These are phyloP conservation scores for Zeus faber DNA, from an alignment of 2,113 vertebrate species.

Conservation along the genomic window DNA sequence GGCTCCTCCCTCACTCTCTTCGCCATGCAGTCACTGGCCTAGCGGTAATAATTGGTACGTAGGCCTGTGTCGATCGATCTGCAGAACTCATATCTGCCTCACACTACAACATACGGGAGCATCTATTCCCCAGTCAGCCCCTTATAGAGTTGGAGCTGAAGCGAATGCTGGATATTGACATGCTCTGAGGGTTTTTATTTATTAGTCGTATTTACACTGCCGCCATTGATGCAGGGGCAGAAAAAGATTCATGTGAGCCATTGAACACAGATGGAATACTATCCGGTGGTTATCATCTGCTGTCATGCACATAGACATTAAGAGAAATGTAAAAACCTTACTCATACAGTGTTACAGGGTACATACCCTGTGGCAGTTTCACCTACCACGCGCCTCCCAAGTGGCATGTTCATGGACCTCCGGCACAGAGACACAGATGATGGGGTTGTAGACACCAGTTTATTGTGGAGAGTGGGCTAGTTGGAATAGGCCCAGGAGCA, in stretches of 20 bases:
- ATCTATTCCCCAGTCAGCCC: conserved; percentile 3
- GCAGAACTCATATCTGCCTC: conserved; percentile 19
- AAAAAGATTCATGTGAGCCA: background rate
- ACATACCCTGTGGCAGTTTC: too few species aligned
- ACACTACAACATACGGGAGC: conserved; percentile 18
- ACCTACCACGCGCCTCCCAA: too few species aligned
- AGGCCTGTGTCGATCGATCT: conserved; percentile 39
- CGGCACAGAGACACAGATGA: too few species aligned
- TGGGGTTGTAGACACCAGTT: too few species aligned
- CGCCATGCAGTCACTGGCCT: conserved; percentile 14
- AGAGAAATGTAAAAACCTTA: too few species aligned
- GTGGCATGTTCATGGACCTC: too few species aligned
- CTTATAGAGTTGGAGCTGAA: conserved; percentile 13
- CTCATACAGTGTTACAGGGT: too few species aligned
- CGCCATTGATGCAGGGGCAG: background rate
- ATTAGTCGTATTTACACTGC: background rate
- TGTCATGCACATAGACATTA: too few species aligned
- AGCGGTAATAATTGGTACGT: conserved; percentile 45
- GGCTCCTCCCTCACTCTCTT: background rate
- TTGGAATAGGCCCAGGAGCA: too few species aligned
- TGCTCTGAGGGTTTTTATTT: too few species aligned
- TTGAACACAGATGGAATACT: background rate
- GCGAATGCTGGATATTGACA: too few species aligned
- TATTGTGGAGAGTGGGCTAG: too few species aligned
- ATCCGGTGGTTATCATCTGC: background rate